A percentile compares a stretch with the other conserved stretches of the same genome.
phyloP scores from a whole-genome alignment of 2,888 invertebrate genomes.

The Chouioia cunea region DNA sequence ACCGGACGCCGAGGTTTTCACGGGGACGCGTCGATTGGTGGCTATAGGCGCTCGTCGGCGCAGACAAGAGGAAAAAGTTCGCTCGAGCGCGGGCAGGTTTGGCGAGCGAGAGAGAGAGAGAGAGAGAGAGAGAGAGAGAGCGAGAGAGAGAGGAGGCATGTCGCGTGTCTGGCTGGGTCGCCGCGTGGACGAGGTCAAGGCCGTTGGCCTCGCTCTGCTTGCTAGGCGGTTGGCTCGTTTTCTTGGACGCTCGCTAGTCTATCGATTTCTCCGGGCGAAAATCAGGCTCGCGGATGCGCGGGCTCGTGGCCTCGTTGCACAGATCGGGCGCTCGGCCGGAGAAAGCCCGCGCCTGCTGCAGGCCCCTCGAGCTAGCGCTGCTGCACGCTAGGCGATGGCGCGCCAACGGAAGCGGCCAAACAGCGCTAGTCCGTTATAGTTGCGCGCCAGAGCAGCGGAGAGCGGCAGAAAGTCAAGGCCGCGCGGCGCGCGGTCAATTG shows the following conservation, averaged over 20 bases:
- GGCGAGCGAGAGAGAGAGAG: neutral
- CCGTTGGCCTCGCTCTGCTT: constrained; percentile 56
- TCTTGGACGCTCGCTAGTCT: no score
- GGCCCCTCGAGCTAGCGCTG: neutral
- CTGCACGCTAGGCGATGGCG: neutral
- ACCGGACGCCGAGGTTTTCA: no score
- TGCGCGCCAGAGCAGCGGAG: constrained; percentile 25
- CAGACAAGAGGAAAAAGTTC: neutral
- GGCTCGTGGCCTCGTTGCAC: neutral
- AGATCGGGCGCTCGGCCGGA: neutral
- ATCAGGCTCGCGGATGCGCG: no score
- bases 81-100: no score
- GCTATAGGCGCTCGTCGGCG: no score
- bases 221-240: constrained; percentile 42
- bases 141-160: neutral
- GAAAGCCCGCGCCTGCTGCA: neutral
- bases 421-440: constrained; percentile 41
- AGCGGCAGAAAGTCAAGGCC: constrained; percentile 65
- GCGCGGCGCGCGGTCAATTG: constrained; percentile 66
- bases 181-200: constrained; percentile 64
- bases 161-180: neutral
- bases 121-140: neutral
- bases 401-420: neutral
- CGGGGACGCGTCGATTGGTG: no score
- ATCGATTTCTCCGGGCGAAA: no score